A percentile compares a stretch with the other conserved stretches of the same genome.
Conservation (phyloP, 2,888 invertebrate species). For the Ditula angustiorana region DNA sequence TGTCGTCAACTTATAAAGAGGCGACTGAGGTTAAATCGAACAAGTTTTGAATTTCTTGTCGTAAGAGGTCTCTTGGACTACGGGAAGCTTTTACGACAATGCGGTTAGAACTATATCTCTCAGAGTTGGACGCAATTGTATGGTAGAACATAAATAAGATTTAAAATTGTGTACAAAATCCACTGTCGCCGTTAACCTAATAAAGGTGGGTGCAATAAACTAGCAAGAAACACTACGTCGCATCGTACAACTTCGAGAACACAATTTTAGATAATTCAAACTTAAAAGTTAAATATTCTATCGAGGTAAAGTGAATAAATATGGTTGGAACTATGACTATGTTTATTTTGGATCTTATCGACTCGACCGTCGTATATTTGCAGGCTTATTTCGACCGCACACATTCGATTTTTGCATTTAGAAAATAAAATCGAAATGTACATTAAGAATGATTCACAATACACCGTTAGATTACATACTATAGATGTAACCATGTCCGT, state of each 20-base stretch:
- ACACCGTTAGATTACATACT: too few species aligned
- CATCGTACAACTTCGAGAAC: not conserved
- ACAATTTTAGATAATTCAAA: not conserved
- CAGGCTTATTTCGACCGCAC: not conserved
- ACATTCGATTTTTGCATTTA: not conserved
- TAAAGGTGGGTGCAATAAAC: not conserved
- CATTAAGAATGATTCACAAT: too few species aligned
- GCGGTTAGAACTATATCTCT: too few species aligned
- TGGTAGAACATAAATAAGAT: too few species aligned
- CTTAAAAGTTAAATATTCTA: not conserved
- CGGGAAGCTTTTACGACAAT: not conserved
- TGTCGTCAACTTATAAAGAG: conserved; percentile 1
- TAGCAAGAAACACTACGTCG: not conserved
- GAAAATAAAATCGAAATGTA: too few species aligned
- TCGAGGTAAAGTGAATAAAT: not conserved
- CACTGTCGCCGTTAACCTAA: not conserved
- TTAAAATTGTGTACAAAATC: not conserved
- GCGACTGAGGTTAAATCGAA: not conserved
- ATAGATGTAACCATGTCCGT: too few species aligned
- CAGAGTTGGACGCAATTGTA: not conserved
- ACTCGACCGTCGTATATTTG: not conserved
- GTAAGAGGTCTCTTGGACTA: not conserved
- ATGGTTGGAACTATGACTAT: not conserved
- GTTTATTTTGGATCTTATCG: not conserved
- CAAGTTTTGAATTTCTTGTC: not conserved